Evolutionary conservation across 2,888 invertebrate species (phyloP).

Genomic region (Pammene aurita): DNA sequence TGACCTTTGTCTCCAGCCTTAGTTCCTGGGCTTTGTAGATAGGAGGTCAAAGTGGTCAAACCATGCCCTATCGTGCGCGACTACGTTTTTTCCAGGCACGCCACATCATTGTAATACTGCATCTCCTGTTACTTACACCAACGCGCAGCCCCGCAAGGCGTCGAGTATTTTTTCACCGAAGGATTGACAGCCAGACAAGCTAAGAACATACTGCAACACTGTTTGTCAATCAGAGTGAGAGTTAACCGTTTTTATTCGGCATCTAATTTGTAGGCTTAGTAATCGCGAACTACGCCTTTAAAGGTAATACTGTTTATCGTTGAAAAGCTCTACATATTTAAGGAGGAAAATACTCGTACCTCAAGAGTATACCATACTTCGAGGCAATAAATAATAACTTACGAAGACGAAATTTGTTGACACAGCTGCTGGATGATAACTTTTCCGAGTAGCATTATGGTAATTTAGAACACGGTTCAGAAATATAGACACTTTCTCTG

Average conservation of each 20-base stretch:
- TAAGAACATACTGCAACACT: slow-evolving; percentile 35
- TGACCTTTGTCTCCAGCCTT: no score
- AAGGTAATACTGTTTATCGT: slow-evolving; percentile 11
- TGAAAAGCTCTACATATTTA: background rate
- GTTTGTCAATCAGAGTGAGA: slow-evolving; percentile 42
- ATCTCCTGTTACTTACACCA: slow-evolving; percentile 12
- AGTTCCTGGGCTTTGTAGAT: no score
- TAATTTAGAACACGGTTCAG: no score
- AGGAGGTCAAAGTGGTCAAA: no score
- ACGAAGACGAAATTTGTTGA: no score
- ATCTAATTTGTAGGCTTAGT: slow-evolving; percentile 38
- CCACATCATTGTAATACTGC: no score
- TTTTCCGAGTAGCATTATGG: no score
- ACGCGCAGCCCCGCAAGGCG: slow-evolving; percentile 29
- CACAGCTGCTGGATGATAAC: no score
- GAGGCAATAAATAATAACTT: background rate
- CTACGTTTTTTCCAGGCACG: no score
- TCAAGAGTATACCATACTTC: background rate
- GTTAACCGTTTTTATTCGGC: slow-evolving; percentile 39
- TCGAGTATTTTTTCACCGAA: slow-evolving; percentile 31
- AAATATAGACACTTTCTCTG: no score
- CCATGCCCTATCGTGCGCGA: no score
- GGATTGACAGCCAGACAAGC: slow-evolving; percentile 36
- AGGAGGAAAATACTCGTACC: background rate
- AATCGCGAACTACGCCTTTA: slow-evolving; percentile 13